Percentiles rank a stretch among this genome's conserved stretches.
Evolutionary conservation across 2,113 vertebrate species (phyloP).

Genomic region (Aspiorhynchus laticeps): DNA sequence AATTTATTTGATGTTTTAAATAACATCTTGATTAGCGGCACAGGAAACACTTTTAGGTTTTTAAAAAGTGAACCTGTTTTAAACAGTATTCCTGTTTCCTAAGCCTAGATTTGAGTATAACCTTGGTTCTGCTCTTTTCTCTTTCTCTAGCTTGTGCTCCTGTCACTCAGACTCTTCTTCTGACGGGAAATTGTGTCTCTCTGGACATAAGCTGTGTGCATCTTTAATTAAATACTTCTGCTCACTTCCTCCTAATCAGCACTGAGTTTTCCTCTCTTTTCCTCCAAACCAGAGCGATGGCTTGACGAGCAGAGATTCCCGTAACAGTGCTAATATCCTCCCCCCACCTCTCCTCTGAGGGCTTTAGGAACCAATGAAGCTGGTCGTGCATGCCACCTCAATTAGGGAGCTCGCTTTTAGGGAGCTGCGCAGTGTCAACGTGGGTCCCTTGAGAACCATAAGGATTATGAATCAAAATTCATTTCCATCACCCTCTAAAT

Average conservation of each 20-base stretch:
- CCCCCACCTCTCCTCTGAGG: not conserved
- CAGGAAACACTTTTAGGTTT: not conserved
- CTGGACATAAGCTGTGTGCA: slow-evolving; percentile 18
- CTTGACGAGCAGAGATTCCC: slow-evolving; percentile 22
- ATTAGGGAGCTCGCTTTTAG: slow-evolving; percentile 40
- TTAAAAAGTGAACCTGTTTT: not conserved
- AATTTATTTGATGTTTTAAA: not conserved
- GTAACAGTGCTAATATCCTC: slow-evolving; percentile 27
- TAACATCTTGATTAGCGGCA: not conserved
- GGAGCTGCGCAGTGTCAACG: slow-evolving; percentile 37
- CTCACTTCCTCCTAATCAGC: slow-evolving; percentile 47
- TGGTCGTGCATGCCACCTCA: slow-evolving; percentile 46
- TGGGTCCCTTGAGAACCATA: slow-evolving; percentile 6
- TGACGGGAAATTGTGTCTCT: slow-evolving; percentile 25
- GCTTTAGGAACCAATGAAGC: slow-evolving; percentile 42
- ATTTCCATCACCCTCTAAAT: slow-evolving; percentile 42
- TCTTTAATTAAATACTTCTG: slow-evolving; percentile 43
- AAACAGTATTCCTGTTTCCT: not conserved
- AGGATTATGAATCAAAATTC: slow-evolving; percentile 47
- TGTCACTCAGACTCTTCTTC: slow-evolving; percentile 39
- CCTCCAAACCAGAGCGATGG: not conserved
- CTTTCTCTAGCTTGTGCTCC: not conserved
- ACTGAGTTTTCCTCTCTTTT: slow-evolving; percentile 17
- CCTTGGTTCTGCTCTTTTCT: not conserved
- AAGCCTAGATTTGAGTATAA: not conserved